phyloP scores from a whole-genome alignment of 2,888 invertebrate species.

The Chloroclystis v-ata region DNA sequence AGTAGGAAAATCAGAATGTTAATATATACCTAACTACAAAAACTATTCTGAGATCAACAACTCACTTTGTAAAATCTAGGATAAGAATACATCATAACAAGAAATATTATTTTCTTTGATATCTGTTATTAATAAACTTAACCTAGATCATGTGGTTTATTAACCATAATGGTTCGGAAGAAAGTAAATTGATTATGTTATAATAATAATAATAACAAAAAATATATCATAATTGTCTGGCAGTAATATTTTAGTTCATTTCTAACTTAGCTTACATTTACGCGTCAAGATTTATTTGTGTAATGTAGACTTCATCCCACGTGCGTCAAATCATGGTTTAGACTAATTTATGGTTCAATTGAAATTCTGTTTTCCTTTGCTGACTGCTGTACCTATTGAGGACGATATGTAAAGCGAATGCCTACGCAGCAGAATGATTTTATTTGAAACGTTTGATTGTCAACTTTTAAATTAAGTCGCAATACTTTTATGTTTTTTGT shows the following conservation, averaged over 20 bases:
- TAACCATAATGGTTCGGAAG: no score
- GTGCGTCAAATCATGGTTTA: slow-evolving; percentile 22
- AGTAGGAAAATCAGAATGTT: no score
- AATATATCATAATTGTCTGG: no score
- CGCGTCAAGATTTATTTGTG: slow-evolving; percentile 12
- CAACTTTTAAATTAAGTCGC: not conserved
- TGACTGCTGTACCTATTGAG: slow-evolving; percentile 4
- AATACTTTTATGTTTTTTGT: slow-evolving; percentile 1
- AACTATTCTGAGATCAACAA: no score
- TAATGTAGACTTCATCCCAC: slow-evolving; percentile 34
- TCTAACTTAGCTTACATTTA: slow-evolving; percentile 6
- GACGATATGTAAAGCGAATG: slow-evolving; percentile 9
- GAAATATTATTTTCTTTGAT: no score
- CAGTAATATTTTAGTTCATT: not conserved
- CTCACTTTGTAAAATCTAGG: no score
- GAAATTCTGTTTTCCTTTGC: slow-evolving; percentile 7
- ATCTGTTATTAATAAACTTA: no score
- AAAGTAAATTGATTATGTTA: no score
- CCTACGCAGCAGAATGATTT: slow-evolving; percentile 8
- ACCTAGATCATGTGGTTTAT: no score
- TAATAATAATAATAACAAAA: no score
- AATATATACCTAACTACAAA: no score
- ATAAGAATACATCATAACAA: no score
- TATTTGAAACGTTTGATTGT: slow-evolving; percentile 5
- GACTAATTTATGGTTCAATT: slow-evolving; percentile 30